Base-by-base conservation (phyloP, 2,888 invertebrate genomes). In the Apotomis turbidana region DNA sequence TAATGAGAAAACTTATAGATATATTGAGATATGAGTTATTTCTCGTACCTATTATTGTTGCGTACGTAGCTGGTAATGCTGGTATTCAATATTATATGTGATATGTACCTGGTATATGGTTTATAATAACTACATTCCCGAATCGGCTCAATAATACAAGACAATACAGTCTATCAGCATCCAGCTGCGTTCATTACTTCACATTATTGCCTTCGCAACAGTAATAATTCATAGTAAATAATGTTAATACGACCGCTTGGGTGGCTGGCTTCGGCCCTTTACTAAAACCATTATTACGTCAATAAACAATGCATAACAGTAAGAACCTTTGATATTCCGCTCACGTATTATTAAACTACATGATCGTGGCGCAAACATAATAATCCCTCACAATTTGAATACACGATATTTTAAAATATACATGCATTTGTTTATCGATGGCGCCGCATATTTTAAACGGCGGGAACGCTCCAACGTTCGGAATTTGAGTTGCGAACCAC, bases 361-460 rank as follows among this genome's bases (percentile, higher is more conserved):
- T 57, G 67, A 70, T 70, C 70, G 64, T 70, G 64, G 67, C 57
- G 61, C 57, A 52, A 72, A 68, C 72, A 68, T 72, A 58, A 72
- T 72, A 72, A 71, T 71, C 71, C 61, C 67, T 68, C 72, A 72
- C 67, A 72, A 72, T 72, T 72, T 72, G 58, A 72, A 68, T 71
- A 71, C 68, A 71, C 67, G 68, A 68, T 79, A 68, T 79, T 76
- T 82, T 79, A 82, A 83, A 81, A 85, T 81, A 81, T 80, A 79
- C 77, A 76, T 76, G 71, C 73, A 74, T 78, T 79, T 78, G 71
- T 68, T 71, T 81, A 79, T 81, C 76, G 78, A 75, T 78, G 88
- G 89, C 88, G 89, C 88, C 88, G 78, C 81, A 82, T 89, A 89
- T 77, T 83, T 86, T 85, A 87, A 85, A 81, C 77, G 81, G 77